Evolutionary conservation across 2,888 invertebrate species (phyloP), one percentile per base, ranked within the genome.

Genomic region (Caenorhabditis sp.): DNA sequence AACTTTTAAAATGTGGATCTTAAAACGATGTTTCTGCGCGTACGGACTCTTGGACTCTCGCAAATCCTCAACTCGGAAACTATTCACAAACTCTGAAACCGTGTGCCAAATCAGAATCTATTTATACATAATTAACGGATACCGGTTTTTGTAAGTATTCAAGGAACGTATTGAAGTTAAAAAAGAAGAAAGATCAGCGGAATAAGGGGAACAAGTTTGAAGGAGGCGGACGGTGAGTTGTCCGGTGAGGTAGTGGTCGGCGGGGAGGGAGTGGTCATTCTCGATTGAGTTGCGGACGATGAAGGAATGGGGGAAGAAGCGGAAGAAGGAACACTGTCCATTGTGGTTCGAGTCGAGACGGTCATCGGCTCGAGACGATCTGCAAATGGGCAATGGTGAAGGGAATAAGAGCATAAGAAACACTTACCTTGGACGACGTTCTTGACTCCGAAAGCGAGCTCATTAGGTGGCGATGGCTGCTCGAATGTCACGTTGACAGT

Each of bases 401-500:
- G 13, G 13, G 13, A 15, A 13, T 5, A 11, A 40, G 13, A 40
- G 40, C 13, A 13, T 13, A 40, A 40, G 40, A 47, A 20, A 3
- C 1, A 61, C 76, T 47, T 18, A 77, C 77, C 69, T 37, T 76
- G 74, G 32, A 55, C 69, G 1, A 80, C 62, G 65, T 82, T 82
- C 26, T 82, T 82, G 20, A 82, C 82, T 26, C 82, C 82, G 26
- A 82, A 82, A 1, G 77, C 81, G 26, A 80, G 8, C 64, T 80
- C 72, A 65, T 81, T 81, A 9, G 74, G 22, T 13, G 61, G 47
- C 1, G 32, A 1, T 11, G 58, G 58, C 24, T 65, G 65, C 60
- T 76, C 81, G 44, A 80, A 80, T n/a, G 80, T 80, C n/a, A 80
- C 64, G 58, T 80, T 80, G 11, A 81, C 81, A 13, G 32, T 50